Percentiles rank a stretch among this genome's conserved stretches.
Evolutionary conservation across 2,888 invertebrate genomes (phyloP).

Genomic region (Leucoma salicis): DNA sequence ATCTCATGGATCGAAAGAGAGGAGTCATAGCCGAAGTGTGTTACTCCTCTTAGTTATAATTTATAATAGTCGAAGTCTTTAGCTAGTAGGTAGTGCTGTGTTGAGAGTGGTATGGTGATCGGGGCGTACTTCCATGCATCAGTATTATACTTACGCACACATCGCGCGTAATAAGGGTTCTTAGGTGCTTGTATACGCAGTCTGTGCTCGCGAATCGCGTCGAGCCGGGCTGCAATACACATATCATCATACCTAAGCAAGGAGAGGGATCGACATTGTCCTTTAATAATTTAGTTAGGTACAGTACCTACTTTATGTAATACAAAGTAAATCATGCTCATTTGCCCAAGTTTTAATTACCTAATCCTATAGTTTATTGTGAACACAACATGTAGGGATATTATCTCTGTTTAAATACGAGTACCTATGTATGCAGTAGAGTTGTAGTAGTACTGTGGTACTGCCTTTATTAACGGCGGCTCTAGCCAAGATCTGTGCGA

Average conservation of each 20-base stretch:
- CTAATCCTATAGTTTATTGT: not conserved
- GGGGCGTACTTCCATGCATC: conserved; percentile 1
- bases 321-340: too few relatives aligned
- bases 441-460: not conserved
- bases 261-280: not conserved
- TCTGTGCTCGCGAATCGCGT: not conserved
- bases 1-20: conserved; percentile 35
- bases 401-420: not conserved
- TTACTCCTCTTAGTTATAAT: conserved; percentile 17
- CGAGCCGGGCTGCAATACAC: conserved; percentile 1
- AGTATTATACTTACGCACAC: conserved; percentile 3
- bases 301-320: not conserved
- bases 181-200: not conserved
- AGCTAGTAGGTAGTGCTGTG: conserved; percentile 34
- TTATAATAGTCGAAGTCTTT: conserved; percentile 14
- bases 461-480: not conserved
- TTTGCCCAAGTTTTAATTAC: not conserved
- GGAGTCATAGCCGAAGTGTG: conserved; percentile 9
- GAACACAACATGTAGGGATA: not conserved
- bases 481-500: not conserved
- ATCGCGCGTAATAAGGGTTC: not conserved
- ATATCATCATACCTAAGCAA: conserved; percentile 6
- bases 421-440: not conserved
- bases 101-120: conserved; percentile 8
- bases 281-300: conserved; percentile 1